Percentiles rank a stretch among this genome's conserved stretches.
These are phyloP conservation scores for Thripadectes ignobilis DNA, from an alignment of 2,797 vertebrate genomes.

Conservation along the genomic window DNA sequence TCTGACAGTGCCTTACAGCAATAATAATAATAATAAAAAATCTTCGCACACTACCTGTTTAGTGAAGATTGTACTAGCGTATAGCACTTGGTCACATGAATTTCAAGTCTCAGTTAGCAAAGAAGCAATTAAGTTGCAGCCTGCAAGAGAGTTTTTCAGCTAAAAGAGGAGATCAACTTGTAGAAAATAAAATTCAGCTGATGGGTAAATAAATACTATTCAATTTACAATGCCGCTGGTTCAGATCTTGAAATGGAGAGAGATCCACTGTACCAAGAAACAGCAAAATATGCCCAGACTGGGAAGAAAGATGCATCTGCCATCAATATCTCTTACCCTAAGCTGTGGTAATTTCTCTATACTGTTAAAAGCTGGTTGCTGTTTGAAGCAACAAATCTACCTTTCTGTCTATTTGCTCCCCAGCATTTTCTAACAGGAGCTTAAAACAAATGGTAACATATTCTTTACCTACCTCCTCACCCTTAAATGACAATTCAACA, in stretches of 20 bases:
- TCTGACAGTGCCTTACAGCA: conserved; percentile 35
- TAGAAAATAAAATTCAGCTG: not conserved
- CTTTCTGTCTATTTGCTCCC: not conserved
- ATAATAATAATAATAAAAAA: conserved; percentile 54
- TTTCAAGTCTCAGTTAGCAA: conserved; percentile 10
- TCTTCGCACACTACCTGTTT: not conserved
- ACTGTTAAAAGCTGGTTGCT: not conserved
- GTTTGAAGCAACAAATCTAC: conserved; percentile 10
- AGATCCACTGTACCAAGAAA: not conserved
- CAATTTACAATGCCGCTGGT: not conserved
- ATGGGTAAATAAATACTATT: conserved; percentile 1
- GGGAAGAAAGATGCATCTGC: not conserved
- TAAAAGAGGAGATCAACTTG: not conserved
- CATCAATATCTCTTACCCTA: not conserved
- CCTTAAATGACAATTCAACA: conserved; percentile 50
- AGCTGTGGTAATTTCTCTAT: not conserved
- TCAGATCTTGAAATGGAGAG: not conserved
- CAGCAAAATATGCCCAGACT: not conserved
- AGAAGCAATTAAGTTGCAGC: conserved; percentile 27
- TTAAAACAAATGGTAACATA: not conserved
- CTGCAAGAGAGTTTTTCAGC: not conserved
- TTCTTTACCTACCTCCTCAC: conserved; percentile 26
- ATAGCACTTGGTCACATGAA: not conserved
- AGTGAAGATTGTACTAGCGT: conserved; percentile 6
- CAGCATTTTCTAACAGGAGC: conserved; percentile 36